A percentile compares a stretch with the other conserved stretches of the same genome.
Conservation (phyloP, 2,113 vertebrate genomes). For the Tachuris rubrigastra region DNA sequence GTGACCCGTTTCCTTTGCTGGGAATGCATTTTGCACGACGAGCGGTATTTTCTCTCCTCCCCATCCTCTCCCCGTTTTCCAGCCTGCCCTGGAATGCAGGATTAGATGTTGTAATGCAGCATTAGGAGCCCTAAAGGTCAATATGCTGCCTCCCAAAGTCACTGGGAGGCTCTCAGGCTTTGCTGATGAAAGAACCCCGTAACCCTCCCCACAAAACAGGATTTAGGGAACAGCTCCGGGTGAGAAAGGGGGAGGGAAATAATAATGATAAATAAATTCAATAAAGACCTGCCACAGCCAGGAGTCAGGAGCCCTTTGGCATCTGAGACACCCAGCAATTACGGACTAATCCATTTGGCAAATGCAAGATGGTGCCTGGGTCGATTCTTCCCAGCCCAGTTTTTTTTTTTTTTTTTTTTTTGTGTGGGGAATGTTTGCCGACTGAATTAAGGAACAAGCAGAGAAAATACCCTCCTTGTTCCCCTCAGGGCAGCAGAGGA, state of each 20-base stretch:
- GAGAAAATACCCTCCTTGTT: slow-evolving; percentile 48
- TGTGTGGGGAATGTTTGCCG: slow-evolving; percentile 54
- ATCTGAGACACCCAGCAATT: slow-evolving; percentile 24
- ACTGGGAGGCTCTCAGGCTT: neutral
- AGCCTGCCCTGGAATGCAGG: slow-evolving; percentile 43
- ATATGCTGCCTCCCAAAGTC: slow-evolving; percentile 43
- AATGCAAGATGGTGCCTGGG: slow-evolving; percentile 41
- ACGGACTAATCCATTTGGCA: slow-evolving; percentile 65
- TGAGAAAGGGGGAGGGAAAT: slow-evolving; percentile 23
- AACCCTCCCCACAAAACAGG: neutral
- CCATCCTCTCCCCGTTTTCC: neutral
- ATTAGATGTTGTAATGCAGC: slow-evolving; percentile 1
- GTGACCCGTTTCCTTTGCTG: neutral
- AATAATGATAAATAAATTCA: slow-evolving; percentile 38
- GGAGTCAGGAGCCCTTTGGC: neutral
- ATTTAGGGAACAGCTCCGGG: slow-evolving; percentile 25
- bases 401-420: slow-evolving; percentile 17
- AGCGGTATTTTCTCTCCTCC: neutral
- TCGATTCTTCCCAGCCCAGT: slow-evolving; percentile 2
- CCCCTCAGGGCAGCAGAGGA: neutral
- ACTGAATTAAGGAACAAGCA: slow-evolving; percentile 28
- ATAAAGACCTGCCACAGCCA: neutral
- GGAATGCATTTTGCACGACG: neutral
- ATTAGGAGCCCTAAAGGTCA: slow-evolving; percentile 18
- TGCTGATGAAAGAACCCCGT: slow-evolving; percentile 16